A percentile compares a stretch with the other conserved stretches of the same genome.
phyloP scores from a whole-genome alignment of 2,797 vertebrate genomes.

The Orientallactaga sibirica region DNA sequence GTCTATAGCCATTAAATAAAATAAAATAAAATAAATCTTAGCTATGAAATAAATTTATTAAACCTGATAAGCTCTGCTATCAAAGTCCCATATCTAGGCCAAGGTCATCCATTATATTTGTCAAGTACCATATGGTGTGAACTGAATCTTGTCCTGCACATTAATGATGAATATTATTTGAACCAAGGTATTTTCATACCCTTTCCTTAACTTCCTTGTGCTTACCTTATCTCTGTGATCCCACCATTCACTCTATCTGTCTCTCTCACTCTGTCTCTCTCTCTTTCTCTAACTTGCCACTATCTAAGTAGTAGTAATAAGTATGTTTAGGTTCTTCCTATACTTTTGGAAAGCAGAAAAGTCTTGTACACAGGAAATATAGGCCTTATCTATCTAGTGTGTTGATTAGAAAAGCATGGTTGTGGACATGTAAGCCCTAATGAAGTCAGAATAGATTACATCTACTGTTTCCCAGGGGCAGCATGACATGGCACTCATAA shows the following conservation, averaged over 20 bases:
- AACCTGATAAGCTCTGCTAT: conserved; percentile 33
- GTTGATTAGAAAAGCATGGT: conserved; percentile 74
- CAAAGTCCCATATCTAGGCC: conserved; percentile 20
- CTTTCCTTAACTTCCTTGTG: conserved; percentile 46
- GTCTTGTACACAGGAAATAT: conserved; percentile 44
- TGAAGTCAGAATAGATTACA: conserved; percentile 66
- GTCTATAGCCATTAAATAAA: too few species aligned
- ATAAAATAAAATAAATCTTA: neutral
- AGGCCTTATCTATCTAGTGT: conserved; percentile 42
- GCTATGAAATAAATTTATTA: conserved; percentile 50
- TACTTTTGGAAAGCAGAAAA: conserved; percentile 65
- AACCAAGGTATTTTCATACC: conserved; percentile 21
- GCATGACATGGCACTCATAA: conserved; percentile 53
- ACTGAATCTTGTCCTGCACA: conserved; percentile 49
- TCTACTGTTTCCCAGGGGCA: conserved; percentile 55
- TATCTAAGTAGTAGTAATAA: conserved; percentile 58
- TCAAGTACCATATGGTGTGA: conserved; percentile 46
- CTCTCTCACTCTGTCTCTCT: neutral
- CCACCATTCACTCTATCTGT: conserved; percentile 8
- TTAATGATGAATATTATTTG: conserved; percentile 55
- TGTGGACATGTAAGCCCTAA: conserved; percentile 60
- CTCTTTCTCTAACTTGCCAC: neutral
- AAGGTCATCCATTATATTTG: conserved; percentile 48
- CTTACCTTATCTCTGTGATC: conserved; percentile 30
- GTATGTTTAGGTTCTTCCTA: conserved; percentile 53